Base-by-base conservation (phyloP, 2,888 invertebrate species). In the Phania funesta region DNA sequence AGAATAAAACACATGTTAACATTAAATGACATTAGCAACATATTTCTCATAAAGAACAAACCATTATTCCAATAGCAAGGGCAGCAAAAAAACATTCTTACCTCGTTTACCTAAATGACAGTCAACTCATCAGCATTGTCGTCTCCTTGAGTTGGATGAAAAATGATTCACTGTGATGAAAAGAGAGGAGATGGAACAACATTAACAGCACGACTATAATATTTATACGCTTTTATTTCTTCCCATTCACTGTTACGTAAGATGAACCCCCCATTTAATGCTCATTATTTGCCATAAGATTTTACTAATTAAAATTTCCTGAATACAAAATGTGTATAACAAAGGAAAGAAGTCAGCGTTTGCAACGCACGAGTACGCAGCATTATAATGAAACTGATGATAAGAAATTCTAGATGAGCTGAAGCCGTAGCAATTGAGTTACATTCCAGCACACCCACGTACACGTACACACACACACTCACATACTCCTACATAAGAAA, bases 231-330 rank as follows among this genome's bases (percentile, higher is more conserved):
- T 41, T 41, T 65, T 24, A 50, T 29, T 62, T 18, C 7, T 38
- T 16, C 7, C 18, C 38, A 60, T 58, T 11, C 24, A 24, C 8
- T 22, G 35, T 24, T 44, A 16, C 13, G 6, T 35, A 54, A 35
- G 16, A 46, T 41, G 38, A 54, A 75, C 35, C 18, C n/a, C n/a
- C 13, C 24, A 48, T 75, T 75, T 48, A 18, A 62, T 76, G 48
- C 54, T 81, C 54, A 76, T 62, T 52, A 76, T 76, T 81, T 76
- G 46, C 67, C 71, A 41, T 11, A 73, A 62, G 67, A 67, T 54
- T 62, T 75, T 73, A 54, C 62, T 81, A 81, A 81, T 81, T 81
- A 81, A 73, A 81, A 73, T 77, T 81, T 68, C 41, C 29, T 50
- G 68, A 62, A 54, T 56, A 35, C 18, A 29, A 20, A 44, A 22